Base-by-base conservation (phyloP, 2,797 vertebrate species). In the Rhinophrynus dorsalis region DNA sequence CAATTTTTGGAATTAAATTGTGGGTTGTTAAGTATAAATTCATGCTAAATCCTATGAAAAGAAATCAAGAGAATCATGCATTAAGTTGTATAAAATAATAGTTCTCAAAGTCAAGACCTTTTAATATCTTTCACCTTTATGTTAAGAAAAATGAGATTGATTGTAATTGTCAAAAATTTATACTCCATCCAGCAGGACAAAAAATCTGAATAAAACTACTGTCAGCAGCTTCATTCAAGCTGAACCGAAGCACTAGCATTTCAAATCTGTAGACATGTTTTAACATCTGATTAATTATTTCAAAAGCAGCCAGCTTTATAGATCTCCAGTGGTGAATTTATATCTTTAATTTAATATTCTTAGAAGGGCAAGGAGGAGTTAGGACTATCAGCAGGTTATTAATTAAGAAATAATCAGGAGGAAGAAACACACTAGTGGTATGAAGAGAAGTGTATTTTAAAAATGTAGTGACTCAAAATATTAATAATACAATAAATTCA, bases 331-430 rank as follows among this genome's bases (percentile, higher is more conserved):
- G 10, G 4, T 24, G 18, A 62, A 2, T 52, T 79, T 60, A 78
- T 17, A 29, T 45, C 9, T 23, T 71, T 74, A 67, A 71, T 67
- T 65, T 76, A 69, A 65, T 77, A 60, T 72, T 80, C 35, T 68
- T 57, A 64, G 68, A 64, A 65, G 68, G 61, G 2, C 52, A 62
- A 1, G 8, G 21, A 76, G 7, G 18, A 69, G 62, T 68, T n/a
- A 50, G 66, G 47, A 61, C 26, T 18, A 56, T 6, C 2, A 67
- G 27, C 17, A 75, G 9, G 1, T 68, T 68, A 66, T 60, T 57
- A 73, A 67, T 51, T 63, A 75, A 73, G 40, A 24, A n/a, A 63
- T 72, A 72, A 65, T 64, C 60, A 64, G 26, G 63, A 33, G 61
- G 18, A 63, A 71, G 59, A 29, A 72, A 56, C 56, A 57, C 29